Evolutionary conservation across 2,888 invertebrate genomes (phyloP).

Genomic region (Nineta flava): DNA sequence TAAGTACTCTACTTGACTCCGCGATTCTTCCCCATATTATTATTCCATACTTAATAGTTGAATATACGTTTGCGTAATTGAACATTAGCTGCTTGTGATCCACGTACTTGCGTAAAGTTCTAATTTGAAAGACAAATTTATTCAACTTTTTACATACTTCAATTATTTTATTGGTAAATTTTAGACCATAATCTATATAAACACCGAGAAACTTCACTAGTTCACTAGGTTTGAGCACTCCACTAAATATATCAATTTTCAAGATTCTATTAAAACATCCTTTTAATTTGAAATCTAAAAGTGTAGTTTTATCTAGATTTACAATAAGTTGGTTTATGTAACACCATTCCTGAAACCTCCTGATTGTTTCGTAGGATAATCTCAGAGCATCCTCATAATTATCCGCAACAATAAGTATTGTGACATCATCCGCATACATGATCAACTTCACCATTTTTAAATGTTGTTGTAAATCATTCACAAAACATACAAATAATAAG

Average conservation of each 20-base stretch:
- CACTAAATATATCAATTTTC: not conserved
- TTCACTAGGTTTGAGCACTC: not conserved
- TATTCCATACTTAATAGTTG: no score
- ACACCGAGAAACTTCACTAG: not conserved
- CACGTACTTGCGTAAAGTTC: not conserved
- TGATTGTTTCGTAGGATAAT: no score
- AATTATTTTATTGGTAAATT: not conserved
- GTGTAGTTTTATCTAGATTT: not conserved
- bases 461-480: no score
- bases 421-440: no score
- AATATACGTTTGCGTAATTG: no score
- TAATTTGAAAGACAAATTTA: not conserved
- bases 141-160: constrained; percentile 1
- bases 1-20: no score
- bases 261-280: not conserved
- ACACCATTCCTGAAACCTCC: no score
- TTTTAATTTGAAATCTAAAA: not conserved
- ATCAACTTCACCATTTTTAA: no score
- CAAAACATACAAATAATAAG: not conserved
- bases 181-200: not conserved
- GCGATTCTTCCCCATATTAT: no score
- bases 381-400: no score
- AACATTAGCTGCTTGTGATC: not conserved
- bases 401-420: no score
- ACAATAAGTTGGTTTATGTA: no score